Conservation (phyloP, 2,113 vertebrate species). For the Cavia porcellus region DNA sequence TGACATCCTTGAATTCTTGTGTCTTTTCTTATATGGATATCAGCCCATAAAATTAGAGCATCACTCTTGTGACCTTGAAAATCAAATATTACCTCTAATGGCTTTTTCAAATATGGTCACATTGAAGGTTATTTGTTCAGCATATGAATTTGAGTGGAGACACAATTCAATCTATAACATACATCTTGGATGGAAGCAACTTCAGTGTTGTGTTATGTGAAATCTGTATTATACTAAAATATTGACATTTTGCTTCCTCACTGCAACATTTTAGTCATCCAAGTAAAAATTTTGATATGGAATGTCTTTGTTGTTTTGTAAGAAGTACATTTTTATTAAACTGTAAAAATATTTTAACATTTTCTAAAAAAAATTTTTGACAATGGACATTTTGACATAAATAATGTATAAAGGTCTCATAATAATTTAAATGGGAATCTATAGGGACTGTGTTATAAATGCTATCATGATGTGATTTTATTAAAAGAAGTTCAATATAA, state of each 20-base stretch:
- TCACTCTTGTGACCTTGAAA: not conserved
- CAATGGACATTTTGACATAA: slow-evolving; percentile 71
- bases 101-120: not conserved
- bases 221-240: not conserved
- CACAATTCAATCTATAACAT: not conserved
- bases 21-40: not conserved
- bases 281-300: slow-evolving; percentile 67
- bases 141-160: not conserved
- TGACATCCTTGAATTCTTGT: not conserved
- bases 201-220: not conserved
- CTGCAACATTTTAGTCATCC: not conserved
- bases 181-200: not conserved
- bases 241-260: not conserved
- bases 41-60: not conserved
- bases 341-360: slow-evolving; percentile 77
- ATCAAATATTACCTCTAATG: not conserved
- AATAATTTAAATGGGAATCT: slow-evolving; percentile 73
- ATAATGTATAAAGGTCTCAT: slow-evolving; percentile 77
- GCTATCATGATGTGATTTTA: slow-evolving; percentile 69
- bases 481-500: slow-evolving; percentile 68
- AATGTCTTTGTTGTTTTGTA: slow-evolving; percentile 64
- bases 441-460: slow-evolving; percentile 63
- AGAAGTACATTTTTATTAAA: slow-evolving; percentile 57
- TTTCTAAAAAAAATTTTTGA: slow-evolving; percentile 73
- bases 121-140: not conserved